These are phyloP conservation scores for Eupithecia dodoneata DNA, from an alignment of 2,888 invertebrate species.

Conservation along the genomic window DNA sequence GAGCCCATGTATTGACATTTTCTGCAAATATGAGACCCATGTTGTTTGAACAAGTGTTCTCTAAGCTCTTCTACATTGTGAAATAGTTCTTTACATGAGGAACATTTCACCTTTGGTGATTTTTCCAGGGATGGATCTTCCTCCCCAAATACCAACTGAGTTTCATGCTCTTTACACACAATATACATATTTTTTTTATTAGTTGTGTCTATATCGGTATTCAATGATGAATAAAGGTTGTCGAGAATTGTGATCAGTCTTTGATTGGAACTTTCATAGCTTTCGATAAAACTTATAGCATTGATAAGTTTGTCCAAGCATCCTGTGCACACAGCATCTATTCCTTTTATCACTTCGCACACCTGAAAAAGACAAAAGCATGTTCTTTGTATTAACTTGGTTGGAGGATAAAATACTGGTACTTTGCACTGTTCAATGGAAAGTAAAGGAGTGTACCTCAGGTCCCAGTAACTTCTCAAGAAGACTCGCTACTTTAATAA, in stretches of 20 bases:
- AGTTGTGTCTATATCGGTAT: slow-evolving; percentile 49
- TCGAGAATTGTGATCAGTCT: slow-evolving; percentile 60
- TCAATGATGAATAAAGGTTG: slow-evolving; percentile 56
- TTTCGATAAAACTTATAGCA: slow-evolving; percentile 58
- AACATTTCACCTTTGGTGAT: slow-evolving; percentile 50
- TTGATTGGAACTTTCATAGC: slow-evolving; percentile 56
- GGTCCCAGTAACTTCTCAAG: slow-evolving; percentile 57
- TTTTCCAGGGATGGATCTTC: slow-evolving; percentile 40
- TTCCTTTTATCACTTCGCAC: slow-evolving; percentile 61
- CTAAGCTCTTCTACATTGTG: slow-evolving; percentile 52
- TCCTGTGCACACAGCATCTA: slow-evolving; percentile 67
- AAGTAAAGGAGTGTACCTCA: slow-evolving; percentile 47
- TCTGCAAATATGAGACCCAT: slow-evolving; percentile 60
- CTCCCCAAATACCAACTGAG: slow-evolving; percentile 58
- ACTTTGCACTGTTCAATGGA: not conserved
- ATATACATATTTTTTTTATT: slow-evolving; percentile 58
- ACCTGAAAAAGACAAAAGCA: slow-evolving; percentile 57
- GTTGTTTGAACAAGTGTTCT: slow-evolving; percentile 57
- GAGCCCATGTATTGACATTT: slow-evolving; percentile 58
- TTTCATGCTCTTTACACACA: slow-evolving; percentile 55
- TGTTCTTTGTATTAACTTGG: not conserved
- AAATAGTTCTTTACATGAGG: slow-evolving; percentile 55
- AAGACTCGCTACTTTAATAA: slow-evolving; percentile 50
- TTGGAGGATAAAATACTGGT: not conserved
- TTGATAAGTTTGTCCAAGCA: slow-evolving; percentile 63